Evolutionary conservation across 1,140 invertebrate genomes (phyloP).

Genomic region (Palaemon carinicauda): DNA sequence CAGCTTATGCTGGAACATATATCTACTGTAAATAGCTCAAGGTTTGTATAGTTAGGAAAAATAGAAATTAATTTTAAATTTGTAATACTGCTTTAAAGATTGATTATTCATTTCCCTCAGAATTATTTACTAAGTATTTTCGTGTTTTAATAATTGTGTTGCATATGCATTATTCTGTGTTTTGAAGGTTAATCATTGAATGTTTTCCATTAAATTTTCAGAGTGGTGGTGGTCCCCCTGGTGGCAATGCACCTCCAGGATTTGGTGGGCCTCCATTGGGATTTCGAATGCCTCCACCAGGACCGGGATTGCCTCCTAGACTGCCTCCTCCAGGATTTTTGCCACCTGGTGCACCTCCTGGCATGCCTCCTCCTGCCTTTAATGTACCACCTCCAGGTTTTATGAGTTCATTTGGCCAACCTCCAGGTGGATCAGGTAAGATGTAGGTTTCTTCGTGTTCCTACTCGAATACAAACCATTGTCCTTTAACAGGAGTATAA

Average conservation of each 20-base stretch:
- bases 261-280: constrained; percentile 33
- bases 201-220: background rate
- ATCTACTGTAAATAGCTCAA: no score
- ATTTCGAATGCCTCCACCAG: constrained; percentile 47
- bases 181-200: no score
- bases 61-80: no score
- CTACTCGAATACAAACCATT: no score
- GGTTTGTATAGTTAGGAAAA: no score
- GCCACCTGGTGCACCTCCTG: constrained; percentile 24
- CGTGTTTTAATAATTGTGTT: no score
- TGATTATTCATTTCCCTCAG: no score
- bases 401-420: constrained; percentile 45
- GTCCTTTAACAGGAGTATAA: no score
- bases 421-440: constrained; percentile 19
- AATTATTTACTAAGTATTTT: no score
- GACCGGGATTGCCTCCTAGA: constrained; percentile 39
- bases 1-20: no score
- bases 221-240: constrained; percentile 44
- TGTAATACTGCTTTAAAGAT: no score
- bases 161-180: no score
- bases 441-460: background rate
- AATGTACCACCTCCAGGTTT: constrained; percentile 37
- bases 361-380: constrained; percentile 53
- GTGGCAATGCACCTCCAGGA: constrained; percentile 20
- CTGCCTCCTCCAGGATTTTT: constrained; percentile 51